These are phyloP conservation scores for Meghimatium bilineatum DNA, from an alignment of 2,888 invertebrate species.

Conservation along the genomic window DNA sequence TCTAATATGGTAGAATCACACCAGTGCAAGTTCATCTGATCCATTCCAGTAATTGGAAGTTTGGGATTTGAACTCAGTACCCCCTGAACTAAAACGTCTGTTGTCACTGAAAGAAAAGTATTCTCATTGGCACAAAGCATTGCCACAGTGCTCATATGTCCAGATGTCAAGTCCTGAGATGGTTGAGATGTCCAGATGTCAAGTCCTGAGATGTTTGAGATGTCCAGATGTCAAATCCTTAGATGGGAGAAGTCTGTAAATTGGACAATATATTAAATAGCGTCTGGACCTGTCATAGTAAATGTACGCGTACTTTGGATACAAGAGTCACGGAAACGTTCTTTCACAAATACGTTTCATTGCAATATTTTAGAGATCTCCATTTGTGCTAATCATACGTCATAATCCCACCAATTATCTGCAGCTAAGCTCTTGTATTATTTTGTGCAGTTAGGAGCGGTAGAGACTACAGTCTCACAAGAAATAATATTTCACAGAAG, in stretches of 20 bases:
- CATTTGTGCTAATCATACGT: no score
- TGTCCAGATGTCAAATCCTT: neutral
- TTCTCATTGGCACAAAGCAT: neutral
- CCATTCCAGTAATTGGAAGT: constrained; percentile 30
- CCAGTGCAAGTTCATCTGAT: constrained; percentile 33
- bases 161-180: neutral
- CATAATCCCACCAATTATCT: no score
- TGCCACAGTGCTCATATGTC: neutral
- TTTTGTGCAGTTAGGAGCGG: no score
- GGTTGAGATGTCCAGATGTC: neutral
- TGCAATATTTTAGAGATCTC: no score
- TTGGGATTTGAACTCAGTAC: constrained; percentile 30
- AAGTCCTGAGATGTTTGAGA: neutral
- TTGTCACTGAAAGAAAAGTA: neutral
- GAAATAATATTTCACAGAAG: no score
- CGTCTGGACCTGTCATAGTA: neutral
- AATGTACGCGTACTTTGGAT: neutral
- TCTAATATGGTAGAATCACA: neutral
- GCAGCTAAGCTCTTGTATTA: no score
- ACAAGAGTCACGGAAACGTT: neutral
- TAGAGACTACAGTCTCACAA: no score
- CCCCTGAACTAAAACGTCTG: neutral
- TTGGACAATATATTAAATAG: neutral
- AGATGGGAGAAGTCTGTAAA: neutral
- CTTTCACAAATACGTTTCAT: no score